phyloP scores from a whole-genome alignment of 2,888 invertebrate species.

The Apamea crenata region DNA sequence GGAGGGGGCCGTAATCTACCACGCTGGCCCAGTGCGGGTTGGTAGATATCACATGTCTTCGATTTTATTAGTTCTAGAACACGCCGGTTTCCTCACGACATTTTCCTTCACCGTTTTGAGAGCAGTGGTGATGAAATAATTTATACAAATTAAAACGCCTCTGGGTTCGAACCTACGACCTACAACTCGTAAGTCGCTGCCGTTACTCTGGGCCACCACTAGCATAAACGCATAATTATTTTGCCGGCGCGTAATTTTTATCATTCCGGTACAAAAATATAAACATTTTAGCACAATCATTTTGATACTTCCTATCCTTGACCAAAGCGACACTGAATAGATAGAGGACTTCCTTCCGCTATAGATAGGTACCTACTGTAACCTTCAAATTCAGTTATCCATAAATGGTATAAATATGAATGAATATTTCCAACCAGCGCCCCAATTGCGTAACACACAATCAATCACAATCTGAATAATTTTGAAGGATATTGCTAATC shows the following conservation, averaged over 20 bases:
- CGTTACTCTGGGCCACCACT: no score
- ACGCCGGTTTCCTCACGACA: no score
- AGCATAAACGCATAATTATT: neutral
- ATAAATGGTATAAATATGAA: neutral
- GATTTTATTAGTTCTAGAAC: no score
- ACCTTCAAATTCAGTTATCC: conserved; percentile 25
- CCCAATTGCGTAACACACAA: neutral
- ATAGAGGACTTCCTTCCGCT: conserved; percentile 43
- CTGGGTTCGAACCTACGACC: no score
- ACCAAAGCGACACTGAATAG: conserved; percentile 28
- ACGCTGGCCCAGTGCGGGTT: no score
- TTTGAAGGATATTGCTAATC: no score
- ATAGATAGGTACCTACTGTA: conserved; percentile 9
- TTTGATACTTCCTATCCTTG: conserved; percentile 22
- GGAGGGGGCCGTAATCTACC: no score
- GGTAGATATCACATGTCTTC: no score
- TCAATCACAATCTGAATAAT: neutral
- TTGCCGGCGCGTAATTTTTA: neutral
- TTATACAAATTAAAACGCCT: no score
- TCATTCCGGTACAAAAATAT: neutral
- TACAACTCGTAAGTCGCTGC: no score
- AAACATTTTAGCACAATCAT: neutral
- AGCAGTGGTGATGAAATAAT: no score
- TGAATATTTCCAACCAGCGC: neutral
- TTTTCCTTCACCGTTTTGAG: no score